Base-by-base conservation (phyloP, 2,797 vertebrate species). In the Tangara arthus region DNA sequence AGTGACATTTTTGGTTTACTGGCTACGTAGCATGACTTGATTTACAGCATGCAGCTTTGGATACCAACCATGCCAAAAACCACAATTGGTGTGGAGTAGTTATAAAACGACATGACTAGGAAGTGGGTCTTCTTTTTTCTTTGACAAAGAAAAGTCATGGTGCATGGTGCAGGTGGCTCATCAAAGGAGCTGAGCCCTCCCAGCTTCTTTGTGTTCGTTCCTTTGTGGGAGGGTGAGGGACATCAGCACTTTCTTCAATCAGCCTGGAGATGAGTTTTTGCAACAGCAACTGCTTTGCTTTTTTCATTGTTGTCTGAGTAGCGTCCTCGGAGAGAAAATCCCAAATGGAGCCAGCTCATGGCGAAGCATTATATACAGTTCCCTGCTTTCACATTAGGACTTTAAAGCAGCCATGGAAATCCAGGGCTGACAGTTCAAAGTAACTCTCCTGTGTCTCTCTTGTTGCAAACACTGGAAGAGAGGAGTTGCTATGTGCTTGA, bases 361-460 rank as follows among this genome's bases (percentile, higher is more conserved):
- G 60, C 49, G 64, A 68, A 82, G 83, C 83, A 80, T 95, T 87
- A 82, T 73, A 87, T 70, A 87, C 19, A 94, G 12, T 55, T 69
- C 68, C 34, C 60, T 71, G 17, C 35, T 93, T 90, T 80, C 90
- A 73, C 60, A 77, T 90, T 63, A 87, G 64, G 49, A 39, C 66
- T 82, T 41, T 66, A 49, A 55, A 63, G 47, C 41, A 83, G 70
- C 47, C 10, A 2, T 22, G 34, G 77, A 73, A 90, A 90, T 82
- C 47, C 70, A 87, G 66, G 73, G 55, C 77, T 89, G 88, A 53
- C 44, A 76, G 70, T 63, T 93, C 77, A 84, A 59, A 94, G 56
- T 9, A 84, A 65, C 59, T 84, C 82, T 96, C 80, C 49, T 28
- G 66, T 90, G 91, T 41, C 70, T 84, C 35, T 92, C 78, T 50